Evolutionary conservation across 2,888 invertebrate species (phyloP), one percentile per base, ranked within the genome.

Genomic region (Zaprionus lineosus): DNA sequence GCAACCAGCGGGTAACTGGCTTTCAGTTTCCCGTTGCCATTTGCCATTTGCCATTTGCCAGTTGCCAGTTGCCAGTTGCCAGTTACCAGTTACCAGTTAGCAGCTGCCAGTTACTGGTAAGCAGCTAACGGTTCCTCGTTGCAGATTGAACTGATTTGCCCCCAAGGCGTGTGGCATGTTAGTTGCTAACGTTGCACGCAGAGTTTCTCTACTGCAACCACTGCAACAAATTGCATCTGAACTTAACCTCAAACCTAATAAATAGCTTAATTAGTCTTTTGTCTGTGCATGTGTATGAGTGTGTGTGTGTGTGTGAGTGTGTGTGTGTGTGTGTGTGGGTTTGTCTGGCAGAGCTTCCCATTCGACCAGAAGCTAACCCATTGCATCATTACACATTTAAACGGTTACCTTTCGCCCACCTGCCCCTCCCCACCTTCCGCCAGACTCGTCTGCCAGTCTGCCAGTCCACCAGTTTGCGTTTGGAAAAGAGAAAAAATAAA

Each of bases 171-270:
- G 19, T 11, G 6, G 18, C 47, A 19, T 47, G 40, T 40, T 15
- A 29, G 7, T 26, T 26, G 29, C 39, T 36, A 64, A 29, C 29
- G 48, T 16, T 43, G 44, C 36, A 40, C 24, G n/a, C 1, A 16
- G 24, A 18, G 24, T 3, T 46, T 31, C 19, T 21, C 15, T 40
- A 29, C 63, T 47, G 48, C 41, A 55, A 51, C 37, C 66, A 70
- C 66, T 74, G 77, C 74, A 77, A 55, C 65, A 65, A 79, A 84
- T 72, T 74, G 61, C 56, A 40, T 68, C 57, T 84, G 78, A 79
- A 84, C 82, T 74, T 74, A 69, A 79, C 84, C 79, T 68, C 78
- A 79, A 82, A 82, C 84, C 74, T 82, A 82, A 79, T 79, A 79
- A 79, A 79, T 79, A 82, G 84, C 84, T 79, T 79, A 79, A 79